Conservation (phyloP, 37 sponge, comb jelly and placozoan species). For the Haliclona indistincta region DNA sequence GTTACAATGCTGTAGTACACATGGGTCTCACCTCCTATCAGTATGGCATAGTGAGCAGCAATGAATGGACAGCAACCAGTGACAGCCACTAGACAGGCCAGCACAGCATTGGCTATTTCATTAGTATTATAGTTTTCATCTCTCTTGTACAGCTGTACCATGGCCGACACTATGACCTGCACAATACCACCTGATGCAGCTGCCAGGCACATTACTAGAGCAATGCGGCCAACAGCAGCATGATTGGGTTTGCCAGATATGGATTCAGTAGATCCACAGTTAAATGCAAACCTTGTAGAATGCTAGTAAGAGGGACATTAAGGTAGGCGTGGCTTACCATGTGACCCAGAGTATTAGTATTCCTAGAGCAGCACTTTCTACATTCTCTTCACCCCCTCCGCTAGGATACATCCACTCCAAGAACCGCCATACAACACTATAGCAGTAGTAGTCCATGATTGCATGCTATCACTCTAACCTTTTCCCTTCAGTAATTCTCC, state of each 20-base stretch:
- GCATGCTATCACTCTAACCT: too few species aligned
- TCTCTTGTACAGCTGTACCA: conserved; percentile 80
- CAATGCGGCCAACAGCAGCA: conserved; percentile 80
- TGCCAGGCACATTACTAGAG: conserved; percentile 75
- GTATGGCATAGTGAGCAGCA: conserved; percentile 56
- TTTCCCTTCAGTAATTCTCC: too few species aligned
- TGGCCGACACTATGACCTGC: conserved; percentile 61
- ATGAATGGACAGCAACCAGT: conserved; percentile 86
- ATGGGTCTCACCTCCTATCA: conserved; percentile 66
- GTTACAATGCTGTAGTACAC: neutral
- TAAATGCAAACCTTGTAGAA: conserved; percentile 82
- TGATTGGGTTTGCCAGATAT: conserved; percentile 53
- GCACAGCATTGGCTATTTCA: conserved; percentile 85
- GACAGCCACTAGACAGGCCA: conserved; percentile 79
- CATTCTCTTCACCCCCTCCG: conserved; percentile 83
- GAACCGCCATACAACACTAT: conserved; percentile 27
- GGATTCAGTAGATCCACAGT: conserved; percentile 82
- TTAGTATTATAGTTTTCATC: conserved; percentile 78
- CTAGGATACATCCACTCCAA: conserved; percentile 83
- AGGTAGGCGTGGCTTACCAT: conserved; percentile 38
- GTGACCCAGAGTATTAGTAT: conserved; percentile 89
- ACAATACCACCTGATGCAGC: conserved; percentile 70
- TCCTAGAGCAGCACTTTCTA: conserved; percentile 88
- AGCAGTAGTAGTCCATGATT: too few species aligned
- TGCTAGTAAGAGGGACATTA: neutral